Evolutionary conservation across 2,888 invertebrate species (phyloP).

Genomic region (Parnassius apollo): DNA sequence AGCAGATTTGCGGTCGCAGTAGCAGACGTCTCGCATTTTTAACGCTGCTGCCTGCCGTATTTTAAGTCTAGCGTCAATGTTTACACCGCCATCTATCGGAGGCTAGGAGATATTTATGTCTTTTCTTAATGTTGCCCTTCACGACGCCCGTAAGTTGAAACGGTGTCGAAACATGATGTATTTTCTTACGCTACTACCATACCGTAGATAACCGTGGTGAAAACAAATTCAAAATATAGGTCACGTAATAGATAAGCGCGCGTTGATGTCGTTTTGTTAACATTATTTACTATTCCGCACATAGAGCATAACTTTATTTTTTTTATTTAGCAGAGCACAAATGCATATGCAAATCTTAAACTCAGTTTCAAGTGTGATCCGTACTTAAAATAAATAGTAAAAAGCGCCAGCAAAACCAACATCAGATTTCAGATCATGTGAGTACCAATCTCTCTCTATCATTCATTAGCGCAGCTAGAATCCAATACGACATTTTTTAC

Average conservation of each 20-base stretch:
- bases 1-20: too few relatives aligned
- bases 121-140: too few relatives aligned
- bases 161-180: too few relatives aligned
- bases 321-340: slow-evolving; percentile 23
- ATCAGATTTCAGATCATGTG: slow-evolving; percentile 61
- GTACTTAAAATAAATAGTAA: slow-evolving; percentile 24
- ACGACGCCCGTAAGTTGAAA: too few relatives aligned
- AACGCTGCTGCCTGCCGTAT: too few relatives aligned
- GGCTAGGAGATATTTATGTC: too few relatives aligned
- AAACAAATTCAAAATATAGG: slow-evolving; percentile 8
- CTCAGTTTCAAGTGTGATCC: slow-evolving; percentile 37
- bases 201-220: too few relatives aligned
- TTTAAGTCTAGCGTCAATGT: too few relatives aligned
- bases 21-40: too few relatives aligned
- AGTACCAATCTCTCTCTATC: slow-evolving; percentile 70
- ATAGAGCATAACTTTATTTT: slow-evolving; percentile 14
- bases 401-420: slow-evolving; percentile 47
- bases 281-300: slow-evolving; percentile 30
- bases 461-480: slow-evolving; percentile 79
- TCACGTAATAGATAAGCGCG: slow-evolving; percentile 26
- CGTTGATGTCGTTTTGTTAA: slow-evolving; percentile 46
- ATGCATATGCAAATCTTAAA: slow-evolving; percentile 39
- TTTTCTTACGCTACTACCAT: too few relatives aligned
- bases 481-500: slow-evolving; percentile 82
- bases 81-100: too few relatives aligned